Evolutionary conservation across 2,797 vertebrate genomes (phyloP).

Genomic region (Chelmon rostratus): DNA sequence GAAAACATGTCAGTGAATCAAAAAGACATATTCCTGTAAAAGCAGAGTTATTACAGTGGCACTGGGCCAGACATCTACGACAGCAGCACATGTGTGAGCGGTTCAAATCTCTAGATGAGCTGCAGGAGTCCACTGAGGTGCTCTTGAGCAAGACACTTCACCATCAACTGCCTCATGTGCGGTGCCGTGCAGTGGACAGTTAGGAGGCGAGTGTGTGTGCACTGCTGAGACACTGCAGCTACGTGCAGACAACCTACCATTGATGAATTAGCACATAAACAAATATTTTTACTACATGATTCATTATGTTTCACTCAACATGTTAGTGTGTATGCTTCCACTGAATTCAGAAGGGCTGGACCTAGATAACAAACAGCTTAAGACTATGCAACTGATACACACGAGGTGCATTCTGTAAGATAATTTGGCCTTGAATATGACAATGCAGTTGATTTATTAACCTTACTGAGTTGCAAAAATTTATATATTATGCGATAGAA

Average conservation of each 20-base stretch:
- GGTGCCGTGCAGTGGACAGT: background rate
- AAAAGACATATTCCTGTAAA: background rate
- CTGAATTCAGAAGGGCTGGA: background rate
- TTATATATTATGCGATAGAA: background rate
- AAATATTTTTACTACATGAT: background rate
- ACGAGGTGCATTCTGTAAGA: background rate
- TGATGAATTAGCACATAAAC: background rate
- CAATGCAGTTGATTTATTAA: background rate
- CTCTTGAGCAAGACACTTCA: conserved; percentile 31
- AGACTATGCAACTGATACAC: background rate
- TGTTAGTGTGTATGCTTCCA: background rate
- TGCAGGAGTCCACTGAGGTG: conserved; percentile 14
- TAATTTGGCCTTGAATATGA: background rate
- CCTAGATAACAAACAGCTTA: background rate
- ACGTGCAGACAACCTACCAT: background rate
- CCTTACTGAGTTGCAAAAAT: background rate
- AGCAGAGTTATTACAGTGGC: conserved; percentile 1
- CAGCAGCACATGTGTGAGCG: background rate
- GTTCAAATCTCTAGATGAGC: conserved; percentile 22
- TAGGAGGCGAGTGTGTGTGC: background rate
- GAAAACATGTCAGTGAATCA: background rate
- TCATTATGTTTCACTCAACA: background rate
- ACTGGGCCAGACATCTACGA: background rate
- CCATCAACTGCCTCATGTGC: background rate
- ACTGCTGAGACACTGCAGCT: background rate